These are phyloP conservation scores for Poecilia picta DNA, from an alignment of 2,797 vertebrate species.

Conservation along the genomic window DNA sequence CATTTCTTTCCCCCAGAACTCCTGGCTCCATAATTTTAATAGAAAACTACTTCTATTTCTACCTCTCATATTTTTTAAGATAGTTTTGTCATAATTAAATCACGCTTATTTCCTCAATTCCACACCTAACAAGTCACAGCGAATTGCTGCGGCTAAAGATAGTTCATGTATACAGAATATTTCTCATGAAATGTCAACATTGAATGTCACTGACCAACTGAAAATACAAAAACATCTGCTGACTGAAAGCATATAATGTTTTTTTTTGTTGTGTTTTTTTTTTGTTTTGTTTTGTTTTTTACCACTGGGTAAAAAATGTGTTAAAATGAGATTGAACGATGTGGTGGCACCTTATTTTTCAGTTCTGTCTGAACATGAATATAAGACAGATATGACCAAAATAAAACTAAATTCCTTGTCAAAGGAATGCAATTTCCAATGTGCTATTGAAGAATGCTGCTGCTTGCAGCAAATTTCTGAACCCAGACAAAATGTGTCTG, in stretches of 20 bases:
- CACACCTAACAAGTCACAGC: background rate
- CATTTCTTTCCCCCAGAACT: background rate
- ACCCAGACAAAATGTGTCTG: slow-evolving; percentile 3
- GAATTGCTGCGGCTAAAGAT: background rate
- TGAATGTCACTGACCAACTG: background rate
- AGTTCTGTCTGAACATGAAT: background rate
- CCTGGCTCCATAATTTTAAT: background rate
- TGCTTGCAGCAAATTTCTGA: slow-evolving; percentile 20
- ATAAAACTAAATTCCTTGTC: background rate
- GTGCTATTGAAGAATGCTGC: slow-evolving; percentile 38
- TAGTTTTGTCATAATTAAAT: background rate
- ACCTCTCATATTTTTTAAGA: background rate
- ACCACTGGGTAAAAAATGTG: background rate
- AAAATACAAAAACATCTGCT: background rate
- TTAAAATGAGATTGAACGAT: background rate
- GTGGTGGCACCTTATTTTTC: background rate
- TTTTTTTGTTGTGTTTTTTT: too few species aligned
- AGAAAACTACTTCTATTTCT: background rate
- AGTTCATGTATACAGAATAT: background rate
- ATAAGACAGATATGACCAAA: background rate
- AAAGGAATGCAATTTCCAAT: slow-evolving; percentile 2
- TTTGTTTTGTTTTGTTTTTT: background rate
- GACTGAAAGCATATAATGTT: background rate
- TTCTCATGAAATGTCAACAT: background rate
- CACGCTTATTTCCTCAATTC: background rate